phyloP scores from a whole-genome alignment of 2,797 vertebrate genomes.

The Myotis daubentonii region DNA sequence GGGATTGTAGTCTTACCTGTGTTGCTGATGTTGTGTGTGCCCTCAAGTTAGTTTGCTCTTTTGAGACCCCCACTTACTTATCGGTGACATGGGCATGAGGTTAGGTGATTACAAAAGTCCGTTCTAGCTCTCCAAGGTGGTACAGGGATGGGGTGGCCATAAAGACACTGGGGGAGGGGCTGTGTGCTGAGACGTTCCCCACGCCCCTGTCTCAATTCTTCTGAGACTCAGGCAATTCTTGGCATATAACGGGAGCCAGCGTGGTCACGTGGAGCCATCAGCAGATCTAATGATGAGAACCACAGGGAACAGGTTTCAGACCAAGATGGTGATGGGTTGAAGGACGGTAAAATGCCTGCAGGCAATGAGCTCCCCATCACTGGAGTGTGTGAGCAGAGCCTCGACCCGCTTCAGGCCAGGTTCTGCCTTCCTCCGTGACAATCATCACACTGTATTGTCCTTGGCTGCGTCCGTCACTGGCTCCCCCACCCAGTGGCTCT shows the following conservation, averaged over 20 bases:
- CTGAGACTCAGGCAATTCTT: not conserved
- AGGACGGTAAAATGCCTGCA: not conserved
- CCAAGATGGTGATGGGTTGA: not conserved
- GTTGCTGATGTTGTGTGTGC: not conserved
- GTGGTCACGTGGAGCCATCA: not conserved
- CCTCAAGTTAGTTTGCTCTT: not conserved
- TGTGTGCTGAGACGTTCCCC: not conserved
- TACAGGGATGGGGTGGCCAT: not conserved
- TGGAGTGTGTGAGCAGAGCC: not conserved
- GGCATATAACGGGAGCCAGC: not conserved
- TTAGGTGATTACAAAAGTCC: not conserved
- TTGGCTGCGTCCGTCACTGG: not conserved
- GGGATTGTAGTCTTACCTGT: not conserved
- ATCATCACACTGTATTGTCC: rapidly evolving
- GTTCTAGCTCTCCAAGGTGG: not conserved
- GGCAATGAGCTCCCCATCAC: not conserved
- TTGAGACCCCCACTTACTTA: not conserved
- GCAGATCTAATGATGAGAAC: not conserved
- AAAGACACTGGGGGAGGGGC: not conserved
- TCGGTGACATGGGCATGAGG: too few species aligned
- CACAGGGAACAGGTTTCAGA: not conserved
- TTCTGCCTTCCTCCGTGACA: not conserved
- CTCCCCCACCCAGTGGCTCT: not conserved
- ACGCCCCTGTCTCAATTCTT: not conserved
- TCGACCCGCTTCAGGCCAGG: not conserved